A percentile compares a stretch with the other conserved stretches of the same genome.
These are phyloP conservation scores for Chloropsis hardwickii DNA, from an alignment of 2,113 vertebrate genomes.

Conservation along the genomic window DNA sequence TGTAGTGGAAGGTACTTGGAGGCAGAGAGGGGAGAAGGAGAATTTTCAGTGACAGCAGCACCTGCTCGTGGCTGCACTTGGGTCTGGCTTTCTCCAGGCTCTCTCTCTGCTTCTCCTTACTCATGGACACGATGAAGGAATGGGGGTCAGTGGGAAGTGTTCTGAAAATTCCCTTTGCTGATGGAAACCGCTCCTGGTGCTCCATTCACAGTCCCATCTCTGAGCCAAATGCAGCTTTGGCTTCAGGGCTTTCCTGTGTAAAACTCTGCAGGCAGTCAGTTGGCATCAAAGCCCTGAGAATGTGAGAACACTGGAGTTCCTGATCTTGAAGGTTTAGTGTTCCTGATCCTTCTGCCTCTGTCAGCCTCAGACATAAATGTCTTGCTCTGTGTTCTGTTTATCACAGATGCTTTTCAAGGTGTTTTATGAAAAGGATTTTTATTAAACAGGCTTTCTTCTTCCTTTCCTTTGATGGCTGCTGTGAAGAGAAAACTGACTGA, in stretches of 20 bases:
- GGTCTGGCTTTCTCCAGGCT: neutral
- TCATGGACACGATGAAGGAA: neutral
- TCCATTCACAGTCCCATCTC: neutral
- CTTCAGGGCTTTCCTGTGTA: neutral
- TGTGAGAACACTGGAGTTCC: neutral
- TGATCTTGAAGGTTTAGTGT: neutral
- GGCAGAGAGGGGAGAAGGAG: neutral
- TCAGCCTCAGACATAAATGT: neutral
- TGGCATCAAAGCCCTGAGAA: neutral
- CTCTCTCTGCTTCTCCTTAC: neutral
- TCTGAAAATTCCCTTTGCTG: neutral
- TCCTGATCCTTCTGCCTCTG: neutral
- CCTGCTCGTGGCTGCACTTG: neutral
- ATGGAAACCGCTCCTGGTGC: accelerated
- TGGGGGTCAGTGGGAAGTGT: neutral
- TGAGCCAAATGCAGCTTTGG: neutral
- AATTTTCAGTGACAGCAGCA: neutral
- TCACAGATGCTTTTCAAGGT: constrained; percentile 38
- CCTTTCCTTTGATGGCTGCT: constrained; percentile 44
- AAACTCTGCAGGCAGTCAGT: neutral
- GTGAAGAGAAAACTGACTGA: constrained; percentile 28
- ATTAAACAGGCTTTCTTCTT: constrained; percentile 23
- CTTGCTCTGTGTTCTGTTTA: constrained; percentile 37
- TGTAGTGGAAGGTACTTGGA: neutral
- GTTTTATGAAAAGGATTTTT: constrained; percentile 23